Conservation (phyloP, 2,113 vertebrate genomes). For the Etia nguti region DNA sequence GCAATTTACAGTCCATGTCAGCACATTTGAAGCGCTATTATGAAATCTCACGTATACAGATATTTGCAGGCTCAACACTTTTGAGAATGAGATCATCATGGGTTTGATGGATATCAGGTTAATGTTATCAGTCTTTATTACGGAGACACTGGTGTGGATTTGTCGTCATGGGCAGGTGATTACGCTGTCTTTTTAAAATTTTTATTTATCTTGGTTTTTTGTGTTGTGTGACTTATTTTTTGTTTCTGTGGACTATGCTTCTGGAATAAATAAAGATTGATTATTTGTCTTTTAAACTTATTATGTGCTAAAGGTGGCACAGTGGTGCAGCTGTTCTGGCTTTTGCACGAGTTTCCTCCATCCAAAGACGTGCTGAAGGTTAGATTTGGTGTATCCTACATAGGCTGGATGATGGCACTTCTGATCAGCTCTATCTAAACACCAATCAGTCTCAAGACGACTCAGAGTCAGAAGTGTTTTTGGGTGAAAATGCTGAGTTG, state of each 20-base stretch:
- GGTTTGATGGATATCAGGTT: not conserved
- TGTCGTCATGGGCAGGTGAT: not conserved
- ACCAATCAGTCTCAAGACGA: not conserved
- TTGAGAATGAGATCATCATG: not conserved
- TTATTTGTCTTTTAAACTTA: not conserved
- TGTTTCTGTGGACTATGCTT: not conserved
- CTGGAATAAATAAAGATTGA: not conserved
- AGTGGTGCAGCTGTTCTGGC: not conserved
- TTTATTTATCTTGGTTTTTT: not conserved
- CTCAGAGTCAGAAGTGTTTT: not conserved
- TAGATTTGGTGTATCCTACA: not conserved
- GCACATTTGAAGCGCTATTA: not conserved
- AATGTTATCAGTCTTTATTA: not conserved
- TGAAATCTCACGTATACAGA: not conserved
- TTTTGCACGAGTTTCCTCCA: not conserved
- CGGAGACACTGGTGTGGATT: not conserved
- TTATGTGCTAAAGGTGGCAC: not conserved
- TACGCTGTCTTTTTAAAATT: not conserved
- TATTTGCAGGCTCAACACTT: not conserved
- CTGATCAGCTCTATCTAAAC: not conserved
- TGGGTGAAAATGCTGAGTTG: not conserved
- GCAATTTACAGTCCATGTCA: not conserved
- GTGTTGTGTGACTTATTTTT: not conserved
- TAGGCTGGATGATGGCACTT: not conserved
- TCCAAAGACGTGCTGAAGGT: not conserved